Conservation (phyloP, 2,113 vertebrate species). For the Siphamia tubifer region DNA sequence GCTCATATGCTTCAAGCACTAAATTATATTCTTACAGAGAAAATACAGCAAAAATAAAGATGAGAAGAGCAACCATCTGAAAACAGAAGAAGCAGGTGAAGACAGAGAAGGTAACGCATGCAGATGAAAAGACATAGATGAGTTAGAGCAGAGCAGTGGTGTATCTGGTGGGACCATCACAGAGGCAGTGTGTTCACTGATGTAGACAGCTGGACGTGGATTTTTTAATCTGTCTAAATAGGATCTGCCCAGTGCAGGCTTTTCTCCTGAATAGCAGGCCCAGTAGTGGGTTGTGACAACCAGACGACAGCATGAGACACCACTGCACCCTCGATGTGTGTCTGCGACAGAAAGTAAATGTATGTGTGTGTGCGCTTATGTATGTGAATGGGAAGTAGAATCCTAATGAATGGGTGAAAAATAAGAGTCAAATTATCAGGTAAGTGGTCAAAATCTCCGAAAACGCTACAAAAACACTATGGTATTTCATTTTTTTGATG, state of each 20-base stretch:
- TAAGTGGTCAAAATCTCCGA: conserved; percentile 17
- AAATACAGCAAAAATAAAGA: conserved; percentile 36
- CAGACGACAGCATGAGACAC: conserved; percentile 57
- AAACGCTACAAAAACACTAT: conserved; percentile 14
- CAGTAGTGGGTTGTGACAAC: conserved; percentile 55
- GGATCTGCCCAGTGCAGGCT: conserved; percentile 60
- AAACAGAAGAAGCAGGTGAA: conserved; percentile 33
- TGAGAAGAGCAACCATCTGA: conserved; percentile 31
- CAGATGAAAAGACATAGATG: conserved; percentile 41
- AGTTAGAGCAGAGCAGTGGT: conserved; percentile 2
- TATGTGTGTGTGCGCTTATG: too few relatives aligned
- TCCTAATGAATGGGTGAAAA: conserved; percentile 7
- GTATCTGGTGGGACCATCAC: conserved; percentile 50
- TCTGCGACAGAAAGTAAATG: not conserved
- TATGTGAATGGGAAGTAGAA: not conserved
- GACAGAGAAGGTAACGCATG: conserved; percentile 22
- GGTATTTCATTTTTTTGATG: not conserved
- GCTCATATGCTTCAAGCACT: conserved; percentile 45
- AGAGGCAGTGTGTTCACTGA: conserved; percentile 45
- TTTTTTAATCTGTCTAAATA: conserved; percentile 73
- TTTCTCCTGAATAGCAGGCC: conserved; percentile 55
- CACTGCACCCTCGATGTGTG: conserved; percentile 1
- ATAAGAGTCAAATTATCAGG: not conserved
- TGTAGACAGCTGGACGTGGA: conserved; percentile 69
- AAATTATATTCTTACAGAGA: conserved; percentile 46